A percentile compares a stretch with the other conserved stretches of the same genome.
Evolutionary conservation across 2,797 vertebrate species (phyloP).

Genomic region (Hemibagrus guttatus): DNA sequence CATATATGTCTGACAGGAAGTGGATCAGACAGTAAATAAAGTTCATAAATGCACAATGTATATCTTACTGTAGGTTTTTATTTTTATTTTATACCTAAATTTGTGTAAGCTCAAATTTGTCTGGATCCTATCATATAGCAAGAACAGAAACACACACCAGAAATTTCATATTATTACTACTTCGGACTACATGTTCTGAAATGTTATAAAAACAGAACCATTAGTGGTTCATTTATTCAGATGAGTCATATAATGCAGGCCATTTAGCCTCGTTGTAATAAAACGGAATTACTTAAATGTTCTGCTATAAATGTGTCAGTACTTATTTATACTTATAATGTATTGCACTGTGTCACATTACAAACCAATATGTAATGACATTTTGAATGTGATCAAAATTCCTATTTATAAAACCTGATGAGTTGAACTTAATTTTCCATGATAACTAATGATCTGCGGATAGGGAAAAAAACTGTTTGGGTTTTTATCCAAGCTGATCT

Average conservation of each 20-base stretch:
- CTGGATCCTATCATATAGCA: background rate
- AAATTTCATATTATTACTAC: background rate
- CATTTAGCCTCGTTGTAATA: background rate
- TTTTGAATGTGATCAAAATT: background rate
- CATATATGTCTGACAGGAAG: constrained; percentile 24
- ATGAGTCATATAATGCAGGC: constrained; percentile 9
- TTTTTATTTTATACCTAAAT: background rate
- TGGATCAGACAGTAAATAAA: constrained; percentile 14
- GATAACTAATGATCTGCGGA: background rate
- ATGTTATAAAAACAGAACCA: background rate
- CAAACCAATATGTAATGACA: background rate
- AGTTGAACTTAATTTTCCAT: background rate
- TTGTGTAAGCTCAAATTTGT: background rate
- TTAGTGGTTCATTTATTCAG: background rate
- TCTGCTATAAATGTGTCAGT: constrained; percentile 15
- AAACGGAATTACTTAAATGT: background rate
- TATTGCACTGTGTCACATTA: background rate
- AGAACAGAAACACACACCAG: background rate
- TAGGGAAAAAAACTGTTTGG: background rate
- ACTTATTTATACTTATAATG: background rate
- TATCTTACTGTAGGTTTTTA: background rate
- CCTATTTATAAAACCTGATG: constrained; percentile 3
- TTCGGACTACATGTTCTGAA: background rate
- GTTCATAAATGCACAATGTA: constrained; percentile 2
- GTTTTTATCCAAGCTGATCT: background rate